These are phyloP conservation scores for Pegoplata infirma DNA, from an alignment of 2,888 invertebrate genomes.

Conservation along the genomic window DNA sequence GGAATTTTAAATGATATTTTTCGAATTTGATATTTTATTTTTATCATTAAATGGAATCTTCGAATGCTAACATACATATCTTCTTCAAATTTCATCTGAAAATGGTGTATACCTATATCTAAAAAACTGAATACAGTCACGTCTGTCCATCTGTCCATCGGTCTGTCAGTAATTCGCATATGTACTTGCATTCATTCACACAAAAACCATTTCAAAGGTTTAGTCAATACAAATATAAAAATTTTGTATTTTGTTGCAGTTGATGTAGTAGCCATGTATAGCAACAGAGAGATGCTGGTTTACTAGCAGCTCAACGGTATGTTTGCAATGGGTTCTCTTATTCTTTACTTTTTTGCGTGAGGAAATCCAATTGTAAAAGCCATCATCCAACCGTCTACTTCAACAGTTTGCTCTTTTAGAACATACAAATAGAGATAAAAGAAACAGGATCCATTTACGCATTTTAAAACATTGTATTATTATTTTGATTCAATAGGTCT, in stretches of 20 bases:
- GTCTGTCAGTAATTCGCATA: not conserved
- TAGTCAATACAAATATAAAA: slow-evolving; percentile 42
- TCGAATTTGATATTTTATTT: no score
- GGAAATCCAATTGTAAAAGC: slow-evolving; percentile 45
- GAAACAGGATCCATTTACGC: no score
- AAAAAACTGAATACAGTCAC: slow-evolving; percentile 7
- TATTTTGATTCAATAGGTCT: no score
- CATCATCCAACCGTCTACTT: slow-evolving; percentile 12
- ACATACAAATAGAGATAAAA: no score
- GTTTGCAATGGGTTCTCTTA: slow-evolving; percentile 44
- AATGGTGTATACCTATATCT: no score
- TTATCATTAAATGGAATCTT: no score
- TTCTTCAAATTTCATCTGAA: no score
- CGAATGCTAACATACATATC: no score
- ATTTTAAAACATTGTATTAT: no score
- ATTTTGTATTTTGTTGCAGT: not conserved
- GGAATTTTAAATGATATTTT: no score
- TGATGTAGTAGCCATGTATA: not conserved
- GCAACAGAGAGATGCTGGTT: slow-evolving; percentile 33
- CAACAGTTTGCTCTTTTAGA: slow-evolving; percentile 13
- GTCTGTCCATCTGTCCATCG: slow-evolving; percentile 2
- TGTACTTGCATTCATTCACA: slow-evolving; percentile 16
- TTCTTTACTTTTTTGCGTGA: slow-evolving; percentile 45
- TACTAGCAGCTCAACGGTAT: slow-evolving; percentile 14
- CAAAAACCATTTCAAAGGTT: slow-evolving; percentile 49